phyloP scores from a whole-genome alignment of 2,888 invertebrate species.

The Mycalesis mineus region DNA sequence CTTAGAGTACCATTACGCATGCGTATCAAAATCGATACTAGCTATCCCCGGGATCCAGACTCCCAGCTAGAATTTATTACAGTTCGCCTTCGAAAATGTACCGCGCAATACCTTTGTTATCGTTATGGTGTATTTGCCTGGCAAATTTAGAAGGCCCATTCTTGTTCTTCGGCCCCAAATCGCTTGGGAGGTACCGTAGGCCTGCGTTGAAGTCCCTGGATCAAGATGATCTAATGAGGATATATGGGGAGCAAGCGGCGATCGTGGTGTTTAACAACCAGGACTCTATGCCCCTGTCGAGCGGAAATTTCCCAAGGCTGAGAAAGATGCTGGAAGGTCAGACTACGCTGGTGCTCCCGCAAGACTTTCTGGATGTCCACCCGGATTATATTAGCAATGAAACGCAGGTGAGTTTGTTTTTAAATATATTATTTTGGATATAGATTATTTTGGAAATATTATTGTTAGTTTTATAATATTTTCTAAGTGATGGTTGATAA shows the following conservation, averaged over 20 bases:
- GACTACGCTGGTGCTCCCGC: slow-evolving; percentile 74
- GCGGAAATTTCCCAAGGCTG: slow-evolving; percentile 75
- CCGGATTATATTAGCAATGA: slow-evolving; percentile 80
- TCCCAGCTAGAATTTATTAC: background rate
- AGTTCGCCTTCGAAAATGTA: slow-evolving; percentile 3
- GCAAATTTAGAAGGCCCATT: slow-evolving; percentile 79
- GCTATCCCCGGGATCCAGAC: background rate
- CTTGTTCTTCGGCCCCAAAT: slow-evolving; percentile 78
- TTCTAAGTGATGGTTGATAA: too few species aligned
- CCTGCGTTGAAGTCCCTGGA: slow-evolving; percentile 73
- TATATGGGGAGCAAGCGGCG: slow-evolving; percentile 77
- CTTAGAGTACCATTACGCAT: background rate
- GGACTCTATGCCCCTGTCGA: slow-evolving; percentile 73
- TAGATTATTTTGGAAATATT: too few species aligned
- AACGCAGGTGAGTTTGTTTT: slow-evolving; percentile 65
- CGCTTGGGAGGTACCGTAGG: slow-evolving; percentile 63
- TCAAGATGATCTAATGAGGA: slow-evolving; percentile 75
- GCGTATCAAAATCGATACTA: background rate
- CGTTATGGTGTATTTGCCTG: slow-evolving; percentile 25
- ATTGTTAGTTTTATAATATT: too few species aligned
- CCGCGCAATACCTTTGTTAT: slow-evolving; percentile 9
- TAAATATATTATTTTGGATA: too few species aligned
- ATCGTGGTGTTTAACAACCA: slow-evolving; percentile 80
- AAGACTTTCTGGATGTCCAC: slow-evolving; percentile 77
- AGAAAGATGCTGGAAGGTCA: slow-evolving; percentile 75